A percentile compares a stretch with the other conserved stretches of the same genome.
Conservation (phyloP, 2,797 vertebrate genomes). For the Scolopax bukidnonensis region DNA sequence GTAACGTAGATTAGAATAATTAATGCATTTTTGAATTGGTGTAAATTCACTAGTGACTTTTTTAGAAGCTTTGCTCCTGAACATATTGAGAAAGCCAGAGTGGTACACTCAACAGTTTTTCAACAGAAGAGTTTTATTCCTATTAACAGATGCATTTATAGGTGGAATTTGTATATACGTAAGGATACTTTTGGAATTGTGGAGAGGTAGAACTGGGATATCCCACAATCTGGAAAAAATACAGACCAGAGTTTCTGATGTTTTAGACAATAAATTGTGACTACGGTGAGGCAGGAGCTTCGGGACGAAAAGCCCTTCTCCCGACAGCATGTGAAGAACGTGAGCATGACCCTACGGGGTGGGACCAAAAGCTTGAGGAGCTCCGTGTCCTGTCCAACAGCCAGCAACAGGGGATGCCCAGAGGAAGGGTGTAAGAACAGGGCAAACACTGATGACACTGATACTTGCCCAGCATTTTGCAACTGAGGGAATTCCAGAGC, state of each 20-base stretch:
- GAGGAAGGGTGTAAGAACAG: background rate
- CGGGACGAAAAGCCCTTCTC: background rate
- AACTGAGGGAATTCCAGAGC: accelerated
- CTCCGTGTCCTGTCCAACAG: background rate
- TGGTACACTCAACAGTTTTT: background rate
- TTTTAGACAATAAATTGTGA: background rate
- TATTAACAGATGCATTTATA: background rate
- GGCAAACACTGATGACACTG: background rate
- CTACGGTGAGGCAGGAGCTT: background rate
- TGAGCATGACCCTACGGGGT: accelerated
- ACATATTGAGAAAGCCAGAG: background rate
- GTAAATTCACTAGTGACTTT: background rate
- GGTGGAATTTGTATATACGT: background rate
- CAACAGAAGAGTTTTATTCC: background rate
- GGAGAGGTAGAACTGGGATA: background rate
- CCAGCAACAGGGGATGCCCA: background rate
- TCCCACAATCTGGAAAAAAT: background rate
- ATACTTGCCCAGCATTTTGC: background rate
- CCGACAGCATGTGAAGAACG: background rate
- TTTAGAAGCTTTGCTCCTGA: background rate
- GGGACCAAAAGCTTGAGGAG: background rate
- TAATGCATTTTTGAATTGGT: conserved; percentile 33
- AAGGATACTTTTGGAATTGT: background rate
- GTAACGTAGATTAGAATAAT: conserved; percentile 47
- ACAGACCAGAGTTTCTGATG: background rate